Percentiles rank a stretch among this genome's conserved stretches.
Evolutionary conservation across 2,113 vertebrate species (phyloP).

Genomic region (Serilophus lunatus): DNA sequence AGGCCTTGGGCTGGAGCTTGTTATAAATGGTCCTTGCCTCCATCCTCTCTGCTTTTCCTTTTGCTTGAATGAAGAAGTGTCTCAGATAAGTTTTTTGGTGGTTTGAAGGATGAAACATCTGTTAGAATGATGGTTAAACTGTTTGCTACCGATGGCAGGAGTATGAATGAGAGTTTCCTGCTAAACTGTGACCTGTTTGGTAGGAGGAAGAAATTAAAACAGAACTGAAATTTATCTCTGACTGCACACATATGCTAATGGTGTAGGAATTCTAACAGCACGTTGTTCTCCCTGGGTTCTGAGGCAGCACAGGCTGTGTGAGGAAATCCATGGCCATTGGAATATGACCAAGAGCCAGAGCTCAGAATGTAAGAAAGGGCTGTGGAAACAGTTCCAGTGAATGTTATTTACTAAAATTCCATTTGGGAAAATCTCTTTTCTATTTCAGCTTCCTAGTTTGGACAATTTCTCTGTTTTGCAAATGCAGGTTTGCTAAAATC

Average conservation of each 20-base stretch:
- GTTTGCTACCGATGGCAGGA: background rate
- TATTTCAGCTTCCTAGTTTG: background rate
- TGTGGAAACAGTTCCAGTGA: background rate
- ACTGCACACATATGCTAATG: background rate
- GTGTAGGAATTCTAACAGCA: background rate
- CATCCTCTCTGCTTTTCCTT: conserved; percentile 28
- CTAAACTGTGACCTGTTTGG: background rate
- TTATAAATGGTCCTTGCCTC: background rate
- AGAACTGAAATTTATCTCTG: background rate
- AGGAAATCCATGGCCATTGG: background rate
- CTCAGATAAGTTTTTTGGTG: conserved; percentile 45
- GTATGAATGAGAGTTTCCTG: background rate
- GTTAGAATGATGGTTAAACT: background rate
- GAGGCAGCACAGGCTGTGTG: background rate
- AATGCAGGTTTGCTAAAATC: background rate
- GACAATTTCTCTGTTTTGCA: background rate
- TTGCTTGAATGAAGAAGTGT: conserved; percentile 56
- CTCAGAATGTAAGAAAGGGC: background rate
- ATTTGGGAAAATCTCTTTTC: background rate
- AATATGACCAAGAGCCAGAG: background rate
- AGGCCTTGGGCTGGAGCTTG: conserved; percentile 11
- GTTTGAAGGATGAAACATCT: background rate
- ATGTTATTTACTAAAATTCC: background rate
- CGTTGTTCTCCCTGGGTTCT: background rate
- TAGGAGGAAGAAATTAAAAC: background rate